Evolutionary conservation across 64 coral and sea anemone species (phyloP), one percentile per base, ranked within the genome.

Genomic region (Porites australiensis): DNA sequence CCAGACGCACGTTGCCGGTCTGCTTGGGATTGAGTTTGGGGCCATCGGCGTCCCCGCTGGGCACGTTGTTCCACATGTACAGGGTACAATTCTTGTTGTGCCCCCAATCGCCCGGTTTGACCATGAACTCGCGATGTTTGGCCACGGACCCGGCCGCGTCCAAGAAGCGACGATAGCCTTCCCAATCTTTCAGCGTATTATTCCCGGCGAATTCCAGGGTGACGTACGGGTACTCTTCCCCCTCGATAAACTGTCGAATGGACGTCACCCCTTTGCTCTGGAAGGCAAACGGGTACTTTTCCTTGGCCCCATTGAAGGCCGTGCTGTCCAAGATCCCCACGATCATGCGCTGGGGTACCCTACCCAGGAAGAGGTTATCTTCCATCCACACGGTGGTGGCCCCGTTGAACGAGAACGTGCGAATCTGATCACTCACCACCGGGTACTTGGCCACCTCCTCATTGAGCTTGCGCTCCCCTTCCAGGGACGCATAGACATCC

Each of bases 81-180:
- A 90, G 64, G 4, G 77, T 90, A 20, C 89, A 90, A 5, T 7
- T 55, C 5, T 63, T 59, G 10, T 16, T 48, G 6, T 74, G 44
- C 2, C 83, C 75, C 91, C 83, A 90, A 50, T 71, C 80, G 4
- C 70, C 47, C 0, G 91, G 91, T 13, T 77, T 62, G 50, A 93
- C 59, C 83, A 93, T 72, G 11, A 11, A 5, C 5, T 47, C 83
- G 54, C 85, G 20, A 0, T 75, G 82, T 71, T 88, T 87, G 2
- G 20, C 6, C 68, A 62, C 19, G 3, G 48, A 14, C 11, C 50
- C 79, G 4, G 69, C 53, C 8, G 90, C 79, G 13, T 82, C 12
- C 51, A 82, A 21, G 50, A 93, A 88, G 8, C 90, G 90, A 62
- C 61, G 58, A 19, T 85, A 92, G 3, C 91, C 82, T 52, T 75